A percentile compares a stretch with the other conserved stretches of the same genome.
phyloP scores from a whole-genome alignment of 2,797 vertebrate genomes.

The Halcyon leucocephala region DNA sequence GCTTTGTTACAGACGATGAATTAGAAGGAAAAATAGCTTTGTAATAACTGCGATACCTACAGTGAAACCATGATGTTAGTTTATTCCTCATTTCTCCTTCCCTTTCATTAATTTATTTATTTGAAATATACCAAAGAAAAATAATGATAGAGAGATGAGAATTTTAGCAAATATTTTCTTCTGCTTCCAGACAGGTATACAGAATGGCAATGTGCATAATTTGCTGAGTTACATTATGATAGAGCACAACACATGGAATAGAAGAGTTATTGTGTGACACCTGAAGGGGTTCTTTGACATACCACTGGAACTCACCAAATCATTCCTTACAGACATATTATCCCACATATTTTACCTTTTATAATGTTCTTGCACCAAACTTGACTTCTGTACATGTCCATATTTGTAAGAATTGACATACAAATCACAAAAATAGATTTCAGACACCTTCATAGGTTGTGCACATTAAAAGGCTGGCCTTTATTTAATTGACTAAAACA shows the following conservation, averaged over 20 bases:
- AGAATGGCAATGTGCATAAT: not conserved
- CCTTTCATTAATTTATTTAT: constrained; percentile 52
- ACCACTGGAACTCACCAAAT: not conserved
- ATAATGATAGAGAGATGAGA: not conserved
- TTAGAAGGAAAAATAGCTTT: constrained; percentile 5
- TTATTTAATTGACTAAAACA: not conserved
- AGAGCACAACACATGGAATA: not conserved
- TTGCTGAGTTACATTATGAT: not conserved
- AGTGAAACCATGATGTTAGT: constrained; percentile 50
- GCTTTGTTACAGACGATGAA: constrained; percentile 26
- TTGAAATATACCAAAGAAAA: constrained; percentile 41
- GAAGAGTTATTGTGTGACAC: not conserved
- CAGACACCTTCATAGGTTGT: not conserved
- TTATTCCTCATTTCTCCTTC: not conserved
- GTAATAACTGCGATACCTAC: constrained; percentile 41
- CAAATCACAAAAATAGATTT: not conserved
- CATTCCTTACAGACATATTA: not conserved
- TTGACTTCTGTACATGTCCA: not conserved
- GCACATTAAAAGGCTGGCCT: not conserved
- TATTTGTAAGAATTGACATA: not conserved
- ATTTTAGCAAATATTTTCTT: constrained; percentile 49
- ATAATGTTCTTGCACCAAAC: not conserved
- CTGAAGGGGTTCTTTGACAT: not conserved
- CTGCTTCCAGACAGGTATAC: not conserved
- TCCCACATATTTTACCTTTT: not conserved